Base-by-base conservation (phyloP, 2,797 vertebrate genomes). In the Neoniphon sammara region DNA sequence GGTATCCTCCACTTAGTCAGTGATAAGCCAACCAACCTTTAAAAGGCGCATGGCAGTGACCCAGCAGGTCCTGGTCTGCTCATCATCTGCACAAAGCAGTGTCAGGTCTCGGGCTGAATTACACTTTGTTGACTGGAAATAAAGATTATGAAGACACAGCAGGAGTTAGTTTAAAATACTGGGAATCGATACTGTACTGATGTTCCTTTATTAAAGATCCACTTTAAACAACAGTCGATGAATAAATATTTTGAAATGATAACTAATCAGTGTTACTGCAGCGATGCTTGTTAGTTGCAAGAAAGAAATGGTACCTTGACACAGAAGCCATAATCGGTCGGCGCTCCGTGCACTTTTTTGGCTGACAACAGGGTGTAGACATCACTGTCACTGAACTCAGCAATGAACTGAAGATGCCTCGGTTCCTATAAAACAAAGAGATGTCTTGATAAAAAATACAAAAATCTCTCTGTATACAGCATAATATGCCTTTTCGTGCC, bases 41-140 rank as follows among this genome's bases (percentile, higher is more conserved):
- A 98, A 95, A 91, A 99, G 94, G 84, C 97, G 95, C 93, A 99
- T 94, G 82, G 97, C 97, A 18, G 97, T 97, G 94, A 99, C 94
- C 98, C 98, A 99, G 84, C 97, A 97, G 77, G 94, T 97, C 92
- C 96, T 96, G 88, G 91, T 96, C 92, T 95, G 96, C 79, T 98
- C 97, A 81, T 96, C 97, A 87, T 98, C 98, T 2, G 97, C 96
- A 93, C 97, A 99, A 87, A 99, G 94, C 90, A 98, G 93, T 94
- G 96, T 98, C 95, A 98, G 94, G 94, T 98, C 97, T 88, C 96
- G 95, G 85, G 92, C 87, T 86, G 95, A 96, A 89, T 94, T 94
- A 76, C 95, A 95, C 94, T 96, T 97, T 88, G 94, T 93, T 89
- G 96, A 95, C 98, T 99, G 94, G 85, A 93, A 39, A 39, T 8